Conservation (phyloP, 2,113 vertebrate species). For the Bagarius yarrelli region DNA sequence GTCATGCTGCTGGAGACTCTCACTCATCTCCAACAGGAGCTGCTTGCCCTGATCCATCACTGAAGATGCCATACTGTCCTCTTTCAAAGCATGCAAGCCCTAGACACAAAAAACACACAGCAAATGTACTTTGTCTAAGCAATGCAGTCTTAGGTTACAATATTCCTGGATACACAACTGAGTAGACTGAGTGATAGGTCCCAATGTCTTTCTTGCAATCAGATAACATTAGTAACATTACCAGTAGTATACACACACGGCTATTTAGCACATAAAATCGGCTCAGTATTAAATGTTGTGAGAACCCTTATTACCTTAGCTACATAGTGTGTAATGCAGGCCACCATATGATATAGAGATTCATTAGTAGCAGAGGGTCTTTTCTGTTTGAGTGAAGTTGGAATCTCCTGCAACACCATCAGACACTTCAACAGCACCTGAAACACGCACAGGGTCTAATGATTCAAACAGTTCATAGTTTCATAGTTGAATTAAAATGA, state of each 20-base stretch:
- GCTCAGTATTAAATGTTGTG: background rate
- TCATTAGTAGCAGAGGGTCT: conserved; percentile 68
- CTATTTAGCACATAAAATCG: background rate
- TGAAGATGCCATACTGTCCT: conserved; percentile 72
- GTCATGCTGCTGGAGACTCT: conserved; percentile 47
- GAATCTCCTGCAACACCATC: conserved; percentile 80
- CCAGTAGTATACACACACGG: background rate
- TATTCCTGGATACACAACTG: background rate
- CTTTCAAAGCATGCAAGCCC: conserved; percentile 75
- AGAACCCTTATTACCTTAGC: conserved; percentile 77
- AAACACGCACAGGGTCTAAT: conserved; percentile 47
- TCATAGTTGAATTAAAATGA: background rate
- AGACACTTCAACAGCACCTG: conserved; percentile 90
- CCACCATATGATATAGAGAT: conserved; percentile 86
- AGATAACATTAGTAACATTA: too few species aligned
- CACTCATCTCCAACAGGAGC: conserved; percentile 68
- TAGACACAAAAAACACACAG: conserved; percentile 55
- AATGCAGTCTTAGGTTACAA: background rate
- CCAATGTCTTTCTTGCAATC: background rate
- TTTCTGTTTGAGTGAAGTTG: conserved; percentile 67
- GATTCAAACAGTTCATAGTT: background rate
- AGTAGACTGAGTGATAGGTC: background rate
- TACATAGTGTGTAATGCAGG: conserved; percentile 83
- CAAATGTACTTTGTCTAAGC: background rate
- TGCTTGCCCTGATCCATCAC: conserved; percentile 80